Percentiles rank a stretch among this genome's conserved stretches.
Conservation (phyloP, 2,113 vertebrate species). For the Papio anubis region DNA sequence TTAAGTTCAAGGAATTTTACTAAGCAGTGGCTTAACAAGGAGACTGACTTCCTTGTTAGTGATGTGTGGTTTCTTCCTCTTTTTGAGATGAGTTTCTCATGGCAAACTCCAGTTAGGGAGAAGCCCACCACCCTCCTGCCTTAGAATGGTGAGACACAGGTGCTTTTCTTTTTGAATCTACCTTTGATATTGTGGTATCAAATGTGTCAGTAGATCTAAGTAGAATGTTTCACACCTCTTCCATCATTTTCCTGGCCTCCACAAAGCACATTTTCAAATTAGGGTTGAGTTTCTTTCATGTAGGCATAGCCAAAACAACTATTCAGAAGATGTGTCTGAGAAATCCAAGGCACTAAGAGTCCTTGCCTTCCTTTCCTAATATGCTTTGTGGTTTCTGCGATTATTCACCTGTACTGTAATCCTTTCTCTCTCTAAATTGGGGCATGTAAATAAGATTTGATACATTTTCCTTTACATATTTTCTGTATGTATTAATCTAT, state of each 20-base stretch:
- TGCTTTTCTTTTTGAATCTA: background rate
- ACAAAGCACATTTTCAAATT: background rate
- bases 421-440: background rate
- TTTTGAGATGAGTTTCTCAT: background rate
- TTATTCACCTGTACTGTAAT: background rate
- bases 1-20: background rate
- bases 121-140: background rate
- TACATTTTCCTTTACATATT: background rate
- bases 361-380: background rate
- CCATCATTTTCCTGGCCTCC: background rate
- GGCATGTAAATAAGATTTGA: background rate
- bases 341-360: background rate
- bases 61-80: background rate
- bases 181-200: background rate
- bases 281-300: background rate
- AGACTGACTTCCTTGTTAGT: background rate
- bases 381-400: background rate
- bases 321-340: background rate
- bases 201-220: background rate
- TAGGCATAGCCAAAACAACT: background rate
- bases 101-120: background rate
- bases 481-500: background rate
- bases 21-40: background rate
- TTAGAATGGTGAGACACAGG: background rate
- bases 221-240: background rate